Evolutionary conservation across 2,113 vertebrate genomes (phyloP).

Genomic region (Meleagris gallopavo): DNA sequence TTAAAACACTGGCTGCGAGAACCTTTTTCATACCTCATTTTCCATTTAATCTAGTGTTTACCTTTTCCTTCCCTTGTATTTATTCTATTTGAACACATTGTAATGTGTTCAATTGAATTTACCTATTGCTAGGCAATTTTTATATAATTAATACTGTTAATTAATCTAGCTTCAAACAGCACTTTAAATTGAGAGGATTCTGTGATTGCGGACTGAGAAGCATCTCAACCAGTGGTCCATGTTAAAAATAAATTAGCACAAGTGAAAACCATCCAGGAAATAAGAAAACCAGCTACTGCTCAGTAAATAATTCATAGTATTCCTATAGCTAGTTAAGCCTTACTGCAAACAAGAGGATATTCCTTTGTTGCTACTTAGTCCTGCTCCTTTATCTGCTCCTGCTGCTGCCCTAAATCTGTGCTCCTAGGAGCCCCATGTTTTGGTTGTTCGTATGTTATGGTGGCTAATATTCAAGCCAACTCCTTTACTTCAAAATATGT

Average conservation of each 20-base stretch:
- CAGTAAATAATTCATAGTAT: neutral
- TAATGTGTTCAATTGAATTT: conserved; percentile 21
- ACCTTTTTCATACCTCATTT: neutral
- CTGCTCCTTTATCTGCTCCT: neutral
- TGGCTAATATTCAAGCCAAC: neutral
- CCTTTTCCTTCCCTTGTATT: neutral
- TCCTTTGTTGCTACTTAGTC: neutral
- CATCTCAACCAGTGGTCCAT: neutral
- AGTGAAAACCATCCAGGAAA: conserved; percentile 3
- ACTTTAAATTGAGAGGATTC: neutral
- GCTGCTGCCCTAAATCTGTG: neutral
- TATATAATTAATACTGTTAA: conserved; percentile 34
- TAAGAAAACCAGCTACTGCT: neutral
- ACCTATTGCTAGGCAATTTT: conserved; percentile 1
- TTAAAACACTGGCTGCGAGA: neutral
- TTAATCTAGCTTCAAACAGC: conserved; percentile 45
- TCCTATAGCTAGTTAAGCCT: neutral
- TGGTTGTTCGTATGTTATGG: neutral
- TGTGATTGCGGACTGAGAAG: conserved; percentile 1
- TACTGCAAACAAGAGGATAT: neutral
- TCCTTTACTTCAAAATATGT: neutral
- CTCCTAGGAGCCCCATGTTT: neutral
- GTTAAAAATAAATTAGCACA: conserved; percentile 7
- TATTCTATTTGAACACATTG: conserved; percentile 18
- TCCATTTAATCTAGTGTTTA: conserved; percentile 2